Percentiles rank a stretch among this genome's conserved stretches.
These are phyloP conservation scores for Stigmatopora argus DNA, from an alignment of 2,113 vertebrate genomes.

Conservation along the genomic window DNA sequence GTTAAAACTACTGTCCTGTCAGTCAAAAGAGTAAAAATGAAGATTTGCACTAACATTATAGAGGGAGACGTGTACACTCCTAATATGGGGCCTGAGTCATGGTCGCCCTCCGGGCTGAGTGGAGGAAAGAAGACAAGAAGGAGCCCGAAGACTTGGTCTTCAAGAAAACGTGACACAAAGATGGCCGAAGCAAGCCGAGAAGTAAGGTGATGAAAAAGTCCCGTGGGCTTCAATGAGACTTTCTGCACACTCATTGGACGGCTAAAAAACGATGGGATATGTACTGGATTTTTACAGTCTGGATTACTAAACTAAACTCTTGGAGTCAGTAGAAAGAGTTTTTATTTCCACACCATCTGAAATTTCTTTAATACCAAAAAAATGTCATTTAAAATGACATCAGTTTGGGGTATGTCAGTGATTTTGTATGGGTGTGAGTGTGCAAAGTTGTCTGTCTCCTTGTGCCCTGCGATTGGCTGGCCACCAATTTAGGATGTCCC, in stretches of 20 bases:
- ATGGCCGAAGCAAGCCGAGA: background rate
- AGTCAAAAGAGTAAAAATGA: background rate
- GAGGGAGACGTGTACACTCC: constrained; percentile 30
- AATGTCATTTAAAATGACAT: too few relatives aligned
- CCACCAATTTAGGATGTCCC: too few relatives aligned
- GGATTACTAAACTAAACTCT: constrained; percentile 19
- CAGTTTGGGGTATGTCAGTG: too few relatives aligned
- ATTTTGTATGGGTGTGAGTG: too few relatives aligned
- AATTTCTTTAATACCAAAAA: background rate
- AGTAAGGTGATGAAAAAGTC: constrained; percentile 5
- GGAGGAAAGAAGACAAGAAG: background rate
- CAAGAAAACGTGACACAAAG: constrained; percentile 9
- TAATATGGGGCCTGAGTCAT: constrained; percentile 25
- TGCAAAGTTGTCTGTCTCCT: too few relatives aligned
- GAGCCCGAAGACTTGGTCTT: constrained; percentile 2
- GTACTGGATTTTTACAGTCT: constrained; percentile 23
- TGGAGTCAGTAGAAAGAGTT: constrained; percentile 29
- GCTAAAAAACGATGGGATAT: constrained; percentile 18
- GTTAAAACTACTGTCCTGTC: background rate
- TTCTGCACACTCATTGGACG: constrained; percentile 15
- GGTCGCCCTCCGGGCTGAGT: background rate
- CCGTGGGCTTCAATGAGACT: constrained; percentile 6
- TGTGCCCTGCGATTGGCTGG: too few relatives aligned
- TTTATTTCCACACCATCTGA: constrained; percentile 16
- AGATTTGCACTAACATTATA: constrained; percentile 18